Evolutionary conservation across 2,888 invertebrate genomes (phyloP).

Genomic region (Drosophila affinis): DNA sequence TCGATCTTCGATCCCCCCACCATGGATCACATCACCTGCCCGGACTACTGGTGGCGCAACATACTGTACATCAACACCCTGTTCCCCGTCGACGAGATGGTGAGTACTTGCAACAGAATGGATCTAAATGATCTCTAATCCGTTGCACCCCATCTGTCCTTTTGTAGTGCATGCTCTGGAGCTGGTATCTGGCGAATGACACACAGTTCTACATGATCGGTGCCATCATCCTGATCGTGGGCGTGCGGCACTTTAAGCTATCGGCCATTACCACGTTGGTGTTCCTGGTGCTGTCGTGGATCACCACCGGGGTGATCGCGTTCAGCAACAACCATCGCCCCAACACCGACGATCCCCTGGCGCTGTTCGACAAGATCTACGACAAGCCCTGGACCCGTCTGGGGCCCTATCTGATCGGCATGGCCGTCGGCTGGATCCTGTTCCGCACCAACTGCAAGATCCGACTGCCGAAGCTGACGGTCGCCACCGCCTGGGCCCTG

Average conservation of each 20-base stretch:
- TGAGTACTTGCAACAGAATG: slow-evolving; percentile 81
- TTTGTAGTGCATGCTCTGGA: slow-evolving; percentile 94
- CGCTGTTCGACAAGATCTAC: slow-evolving; percentile 94
- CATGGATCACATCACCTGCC: slow-evolving; percentile 91
- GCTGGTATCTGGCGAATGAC: slow-evolving; percentile 95
- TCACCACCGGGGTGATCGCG: slow-evolving; percentile 92
- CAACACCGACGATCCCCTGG: slow-evolving; percentile 91
- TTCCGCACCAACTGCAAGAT: slow-evolving; percentile 92
- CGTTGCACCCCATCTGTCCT: no score
- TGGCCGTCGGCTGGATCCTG: slow-evolving; percentile 92
- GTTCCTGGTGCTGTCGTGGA: slow-evolving; percentile 90
- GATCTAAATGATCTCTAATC: background rate
- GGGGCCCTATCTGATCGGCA: slow-evolving; percentile 93
- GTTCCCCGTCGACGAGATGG: slow-evolving; percentile 93
- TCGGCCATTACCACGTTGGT: slow-evolving; percentile 88
- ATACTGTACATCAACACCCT: slow-evolving; percentile 93
- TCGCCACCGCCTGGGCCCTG: slow-evolving; percentile 88
- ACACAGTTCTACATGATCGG: slow-evolving; percentile 94
- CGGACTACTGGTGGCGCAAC: slow-evolving; percentile 95
- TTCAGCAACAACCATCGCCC: slow-evolving; percentile 91
- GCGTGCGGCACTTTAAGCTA: slow-evolving; percentile 90
- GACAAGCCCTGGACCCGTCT: slow-evolving; percentile 95
- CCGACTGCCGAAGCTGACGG: slow-evolving; percentile 88
- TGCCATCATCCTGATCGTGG: slow-evolving; percentile 91
- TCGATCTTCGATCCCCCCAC: slow-evolving; percentile 94